Evolutionary conservation across 2,113 vertebrate species (phyloP).

Genomic region (Nanorana parkeri): DNA sequence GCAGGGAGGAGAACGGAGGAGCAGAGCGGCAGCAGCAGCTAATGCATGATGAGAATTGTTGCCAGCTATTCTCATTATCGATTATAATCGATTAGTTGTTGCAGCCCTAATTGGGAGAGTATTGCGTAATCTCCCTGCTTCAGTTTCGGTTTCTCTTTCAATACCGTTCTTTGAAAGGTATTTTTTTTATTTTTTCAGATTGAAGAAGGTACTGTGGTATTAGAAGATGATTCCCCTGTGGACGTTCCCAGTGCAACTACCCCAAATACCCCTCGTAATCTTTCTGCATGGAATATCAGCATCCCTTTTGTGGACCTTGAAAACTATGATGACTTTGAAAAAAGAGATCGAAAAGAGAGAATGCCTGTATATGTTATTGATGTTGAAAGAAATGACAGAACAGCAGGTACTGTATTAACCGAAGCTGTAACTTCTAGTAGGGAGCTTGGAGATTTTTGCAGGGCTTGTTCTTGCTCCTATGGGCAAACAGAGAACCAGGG

Average conservation of each 20-base stretch:
- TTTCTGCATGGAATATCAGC: constrained; percentile 87
- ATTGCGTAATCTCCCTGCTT: no score
- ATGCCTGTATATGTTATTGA: constrained; percentile 94
- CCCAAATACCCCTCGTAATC: constrained; percentile 83
- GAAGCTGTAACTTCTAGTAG: no score
- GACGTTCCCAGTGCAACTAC: constrained; percentile 73
- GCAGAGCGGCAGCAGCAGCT: no score
- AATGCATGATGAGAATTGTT: no score
- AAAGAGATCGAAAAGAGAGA: constrained; percentile 85
- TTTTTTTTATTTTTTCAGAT: constrained; percentile 72
- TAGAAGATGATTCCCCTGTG: constrained; percentile 87
- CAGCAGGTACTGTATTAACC: constrained; percentile 72
- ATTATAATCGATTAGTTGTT: no score
- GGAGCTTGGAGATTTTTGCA: no score
- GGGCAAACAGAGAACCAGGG: no score
- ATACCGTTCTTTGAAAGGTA: background rate
- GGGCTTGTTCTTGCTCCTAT: no score
- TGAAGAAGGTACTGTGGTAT: constrained; percentile 91
- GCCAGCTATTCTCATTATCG: no score
- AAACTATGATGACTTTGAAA: constrained; percentile 83
- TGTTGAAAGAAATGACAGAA: constrained; percentile 89
- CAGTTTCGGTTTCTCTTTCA: background rate
- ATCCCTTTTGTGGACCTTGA: constrained; percentile 92
- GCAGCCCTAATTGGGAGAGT: no score
- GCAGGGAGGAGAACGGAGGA: no score